A percentile compares a stretch with the other conserved stretches of the same genome.
Conservation (phyloP, 2,113 vertebrate species). For the Promerops cafer region DNA sequence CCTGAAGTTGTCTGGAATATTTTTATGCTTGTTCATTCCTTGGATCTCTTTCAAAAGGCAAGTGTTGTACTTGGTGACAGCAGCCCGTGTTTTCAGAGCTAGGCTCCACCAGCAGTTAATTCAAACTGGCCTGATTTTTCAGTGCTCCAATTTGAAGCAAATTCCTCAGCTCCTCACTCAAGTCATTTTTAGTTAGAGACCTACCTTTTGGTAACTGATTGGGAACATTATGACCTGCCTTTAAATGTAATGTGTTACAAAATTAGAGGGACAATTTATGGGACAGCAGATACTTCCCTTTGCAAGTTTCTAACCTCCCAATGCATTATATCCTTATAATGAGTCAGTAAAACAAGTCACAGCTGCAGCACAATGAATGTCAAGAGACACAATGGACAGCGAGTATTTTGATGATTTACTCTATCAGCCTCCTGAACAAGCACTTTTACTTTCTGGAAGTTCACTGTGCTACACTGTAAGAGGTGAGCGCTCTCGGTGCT, state of each 20-base stretch:
- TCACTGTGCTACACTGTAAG: not conserved
- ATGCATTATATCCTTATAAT: constrained; percentile 30
- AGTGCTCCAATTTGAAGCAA: not conserved
- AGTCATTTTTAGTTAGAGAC: constrained; percentile 28
- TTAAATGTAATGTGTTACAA: not conserved
- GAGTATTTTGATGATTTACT: constrained; percentile 26
- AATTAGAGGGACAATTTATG: constrained; percentile 37
- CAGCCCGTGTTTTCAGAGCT: not conserved
- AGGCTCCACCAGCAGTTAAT: not conserved
- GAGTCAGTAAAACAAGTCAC: constrained; percentile 66
- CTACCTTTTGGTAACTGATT: constrained; percentile 4
- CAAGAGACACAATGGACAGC: constrained; percentile 2
- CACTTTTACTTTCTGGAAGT: constrained; percentile 32
- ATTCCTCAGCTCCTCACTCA: not conserved
- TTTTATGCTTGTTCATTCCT: not conserved
- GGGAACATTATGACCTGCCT: constrained; percentile 28
- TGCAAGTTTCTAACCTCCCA: constrained; percentile 32
- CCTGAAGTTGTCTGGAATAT: not conserved
- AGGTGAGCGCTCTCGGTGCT: not conserved
- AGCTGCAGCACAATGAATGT: not conserved
- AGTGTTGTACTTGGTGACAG: not conserved
- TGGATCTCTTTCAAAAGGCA: not conserved
- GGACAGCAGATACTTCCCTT: constrained; percentile 30
- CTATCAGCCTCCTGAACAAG: constrained; percentile 2
- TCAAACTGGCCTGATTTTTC: constrained; percentile 21